A percentile compares a stretch with the other conserved stretches of the same genome.
Conservation (phyloP, 1,140 invertebrate species). For the Ostrea denselamellosa region DNA sequence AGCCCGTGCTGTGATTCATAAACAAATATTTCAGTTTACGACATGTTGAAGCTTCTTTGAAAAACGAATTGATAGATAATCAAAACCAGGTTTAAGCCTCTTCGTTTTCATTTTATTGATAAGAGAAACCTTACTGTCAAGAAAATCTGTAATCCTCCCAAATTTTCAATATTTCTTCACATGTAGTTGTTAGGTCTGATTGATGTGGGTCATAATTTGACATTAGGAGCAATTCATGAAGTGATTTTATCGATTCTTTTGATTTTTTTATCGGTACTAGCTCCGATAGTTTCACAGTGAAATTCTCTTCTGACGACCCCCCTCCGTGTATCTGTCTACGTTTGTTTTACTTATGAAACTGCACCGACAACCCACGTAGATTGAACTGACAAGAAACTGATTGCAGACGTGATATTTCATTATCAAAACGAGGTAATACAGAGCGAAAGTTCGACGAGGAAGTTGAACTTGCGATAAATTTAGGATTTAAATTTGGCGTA, state of each 20-base stretch:
- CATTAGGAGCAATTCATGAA: not conserved
- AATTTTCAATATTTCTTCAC: slow-evolving; percentile 17
- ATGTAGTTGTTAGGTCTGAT: slow-evolving; percentile 2
- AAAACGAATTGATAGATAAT: slow-evolving; percentile 15
- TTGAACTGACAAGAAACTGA: not conserved
- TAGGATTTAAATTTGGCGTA: too few species aligned
- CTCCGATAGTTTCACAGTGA: not conserved
- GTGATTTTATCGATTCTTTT: not conserved
- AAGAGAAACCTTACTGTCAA: not conserved
- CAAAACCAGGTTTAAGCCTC: not conserved
- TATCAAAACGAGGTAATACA: not conserved
- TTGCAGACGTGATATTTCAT: not conserved
- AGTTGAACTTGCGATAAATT: not conserved
- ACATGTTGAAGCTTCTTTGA: slow-evolving; percentile 24
- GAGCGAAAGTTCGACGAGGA: not conserved
- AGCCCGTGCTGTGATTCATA: not conserved
- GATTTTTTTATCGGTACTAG: not conserved
- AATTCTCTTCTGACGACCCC: not conserved
- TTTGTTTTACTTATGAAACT: slow-evolving; percentile 12
- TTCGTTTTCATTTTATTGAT: slow-evolving; percentile 33
- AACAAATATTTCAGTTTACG: slow-evolving; percentile 25
- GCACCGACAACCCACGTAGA: not conserved
- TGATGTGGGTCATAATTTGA: slow-evolving; percentile 16
- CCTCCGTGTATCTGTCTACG: not conserved
- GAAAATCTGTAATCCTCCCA: not conserved